phyloP scores from a whole-genome alignment of 37 sponge, comb jelly and placozoan species.

The Theonella swinhoei region DNA sequence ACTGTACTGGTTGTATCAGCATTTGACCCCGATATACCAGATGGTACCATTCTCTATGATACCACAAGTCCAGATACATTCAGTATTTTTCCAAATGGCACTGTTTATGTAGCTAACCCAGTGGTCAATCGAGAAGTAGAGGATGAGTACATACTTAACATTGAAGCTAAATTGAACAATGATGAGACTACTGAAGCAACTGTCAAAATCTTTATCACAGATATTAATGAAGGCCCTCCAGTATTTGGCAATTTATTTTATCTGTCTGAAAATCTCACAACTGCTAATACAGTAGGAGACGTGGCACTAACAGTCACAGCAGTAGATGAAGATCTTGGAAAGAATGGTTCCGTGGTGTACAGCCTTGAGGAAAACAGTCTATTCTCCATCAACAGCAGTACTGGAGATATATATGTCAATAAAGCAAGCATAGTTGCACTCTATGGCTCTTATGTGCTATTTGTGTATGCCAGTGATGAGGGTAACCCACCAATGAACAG shows the following conservation, averaged over 20 bases:
- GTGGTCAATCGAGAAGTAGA: slow-evolving; percentile 38
- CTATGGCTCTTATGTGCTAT: neutral
- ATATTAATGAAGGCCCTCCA: slow-evolving; percentile 60
- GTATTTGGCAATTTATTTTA: neutral
- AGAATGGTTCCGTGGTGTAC: slow-evolving; percentile 33
- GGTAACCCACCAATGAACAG: slow-evolving; percentile 23
- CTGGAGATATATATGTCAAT: slow-evolving; percentile 50
- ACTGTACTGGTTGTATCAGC: slow-evolving; percentile 13
- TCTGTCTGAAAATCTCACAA: slow-evolving; percentile 13
- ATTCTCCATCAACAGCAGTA: slow-evolving; percentile 45
- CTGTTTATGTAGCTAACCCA: neutral
- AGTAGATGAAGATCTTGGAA: slow-evolving; percentile 39
- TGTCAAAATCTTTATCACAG: slow-evolving; percentile 27
- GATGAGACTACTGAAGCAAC: neutral
- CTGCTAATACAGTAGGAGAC: slow-evolving; percentile 19
- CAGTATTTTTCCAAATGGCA: neutral
- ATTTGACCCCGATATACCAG: slow-evolving; percentile 27
- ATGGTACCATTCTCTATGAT: slow-evolving; percentile 8
- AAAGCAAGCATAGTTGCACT: neutral
- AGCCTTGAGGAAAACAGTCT: neutral
- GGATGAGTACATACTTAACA: slow-evolving; percentile 23
- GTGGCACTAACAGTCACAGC: slow-evolving; percentile 41
- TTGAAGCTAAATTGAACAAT: slow-evolving; percentile 6
- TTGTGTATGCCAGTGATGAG: slow-evolving; percentile 50
- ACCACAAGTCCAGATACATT: neutral